phyloP scores from a whole-genome alignment of 2,113 vertebrate genomes.

The Syngnathoides biaculeatus region DNA sequence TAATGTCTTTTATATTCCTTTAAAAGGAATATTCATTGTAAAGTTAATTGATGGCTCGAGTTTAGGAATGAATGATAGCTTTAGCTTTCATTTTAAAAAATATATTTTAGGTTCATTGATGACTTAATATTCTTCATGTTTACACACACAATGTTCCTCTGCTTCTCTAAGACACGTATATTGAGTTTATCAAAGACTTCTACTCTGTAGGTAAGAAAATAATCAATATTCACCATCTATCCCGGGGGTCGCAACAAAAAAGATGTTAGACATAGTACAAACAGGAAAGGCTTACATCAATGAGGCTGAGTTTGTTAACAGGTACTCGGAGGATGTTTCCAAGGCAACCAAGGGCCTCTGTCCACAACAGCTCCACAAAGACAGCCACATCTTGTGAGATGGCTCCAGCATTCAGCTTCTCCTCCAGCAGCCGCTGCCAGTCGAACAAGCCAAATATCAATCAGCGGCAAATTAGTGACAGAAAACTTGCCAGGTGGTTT shows the following conservation, averaged over 20 bases:
- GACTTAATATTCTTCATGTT: too few species aligned
- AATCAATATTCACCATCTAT: neutral
- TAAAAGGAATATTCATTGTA: too few species aligned
- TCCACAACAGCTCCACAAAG: conserved; percentile 84
- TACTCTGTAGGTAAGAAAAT: neutral
- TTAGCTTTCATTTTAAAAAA: too few species aligned
- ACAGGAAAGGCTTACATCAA: conserved; percentile 69
- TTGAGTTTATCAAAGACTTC: too few species aligned
- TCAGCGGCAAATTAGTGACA: neutral
- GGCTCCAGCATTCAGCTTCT: conserved; percentile 58
- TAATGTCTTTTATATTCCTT: too few species aligned
- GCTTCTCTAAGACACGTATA: too few species aligned
- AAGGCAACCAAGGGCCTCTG: conserved; percentile 77
- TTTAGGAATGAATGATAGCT: too few species aligned
- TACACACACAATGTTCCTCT: too few species aligned
- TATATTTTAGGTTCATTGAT: too few species aligned
- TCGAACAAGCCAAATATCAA: conserved; percentile 17
- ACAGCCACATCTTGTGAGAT: conserved; percentile 74
- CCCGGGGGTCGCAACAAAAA: neutral
- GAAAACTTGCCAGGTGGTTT: neutral
- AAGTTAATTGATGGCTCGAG: too few species aligned
- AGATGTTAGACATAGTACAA: too few species aligned
- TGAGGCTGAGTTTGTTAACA: conserved; percentile 75
- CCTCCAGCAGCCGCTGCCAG: conserved; percentile 81
- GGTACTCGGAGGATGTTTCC: conserved; percentile 62